Evolutionary conservation across 1,140 invertebrate genomes (phyloP), one percentile per base, ranked within the genome.

Genomic region (Leptinotarsa lineolata): DNA sequence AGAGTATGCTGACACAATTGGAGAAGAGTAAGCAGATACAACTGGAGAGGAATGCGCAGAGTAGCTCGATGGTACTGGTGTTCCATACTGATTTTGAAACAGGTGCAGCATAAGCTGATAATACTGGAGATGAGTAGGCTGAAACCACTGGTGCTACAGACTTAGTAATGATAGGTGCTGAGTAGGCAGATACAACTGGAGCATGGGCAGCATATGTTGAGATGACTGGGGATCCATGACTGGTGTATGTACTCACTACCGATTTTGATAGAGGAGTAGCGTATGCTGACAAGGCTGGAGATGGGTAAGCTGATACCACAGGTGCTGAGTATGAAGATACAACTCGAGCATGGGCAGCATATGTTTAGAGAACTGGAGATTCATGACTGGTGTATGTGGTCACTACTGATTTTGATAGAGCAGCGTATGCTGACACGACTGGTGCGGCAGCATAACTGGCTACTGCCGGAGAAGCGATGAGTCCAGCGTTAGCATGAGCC

Each of bases 371-470:
- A 54, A n/a, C 48, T 54, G 48, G n/a, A 2, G 13, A 54, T 54
- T 4, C 48, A 54, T 15, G 48, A 13, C 48, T 54, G 48, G 16
- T 30, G 66, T 39, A 68, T 20, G 72, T 15, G 72, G 8, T 63
- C 13, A 21, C 21, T 18, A 24, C 11, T n/a, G 24, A 66, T 66
- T 39, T 66, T 4, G 64, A 66, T 66, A 66, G 15, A 6, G 72
- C 72, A 24, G 72, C 15, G 61, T 72, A 72, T 21, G 44, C 18
- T n/a, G 70, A 64, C 5, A 65, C 4, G 12, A 45, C 54, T 68
- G 86, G 82, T 15, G 85, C 88, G 11, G 86, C 87, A 80, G 89
- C 88, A 78, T 85, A 84, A 81, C 90, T 89, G 60, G 74, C 76
- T 3, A 71, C 61, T 44, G 74, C 76, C 39, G 71, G 61, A 6